Percentiles rank a stretch among this genome's conserved stretches.
These are phyloP conservation scores for Lutjanus argentimaculatus DNA, from an alignment of 2,797 vertebrate species.

Conservation along the genomic window DNA sequence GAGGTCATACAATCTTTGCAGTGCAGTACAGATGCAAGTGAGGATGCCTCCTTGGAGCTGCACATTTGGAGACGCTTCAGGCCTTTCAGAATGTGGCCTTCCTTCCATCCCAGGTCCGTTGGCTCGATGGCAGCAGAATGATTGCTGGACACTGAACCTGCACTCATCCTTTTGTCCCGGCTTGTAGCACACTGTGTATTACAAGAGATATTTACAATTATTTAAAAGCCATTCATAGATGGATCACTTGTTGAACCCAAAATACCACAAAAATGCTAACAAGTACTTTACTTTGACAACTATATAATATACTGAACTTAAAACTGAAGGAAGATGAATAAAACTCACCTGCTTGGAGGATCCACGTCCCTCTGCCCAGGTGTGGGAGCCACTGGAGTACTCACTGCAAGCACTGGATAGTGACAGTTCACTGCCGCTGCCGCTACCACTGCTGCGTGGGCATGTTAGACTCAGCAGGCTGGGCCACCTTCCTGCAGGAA, in stretches of 20 bases:
- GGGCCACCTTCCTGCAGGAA: slow-evolving; percentile 86
- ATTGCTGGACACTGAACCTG: slow-evolving; percentile 89
- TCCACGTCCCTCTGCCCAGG: slow-evolving; percentile 91
- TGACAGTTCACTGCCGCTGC: slow-evolving; percentile 91
- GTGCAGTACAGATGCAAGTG: slow-evolving; percentile 86
- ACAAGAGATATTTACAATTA: slow-evolving; percentile 39
- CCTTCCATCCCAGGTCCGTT: slow-evolving; percentile 90
- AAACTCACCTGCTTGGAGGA: slow-evolving; percentile 87
- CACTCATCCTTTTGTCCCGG: slow-evolving; percentile 91
- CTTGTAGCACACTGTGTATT: slow-evolving; percentile 84
- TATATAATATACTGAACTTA: neutral
- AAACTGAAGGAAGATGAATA: neutral
- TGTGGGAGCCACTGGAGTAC: slow-evolving; percentile 91
- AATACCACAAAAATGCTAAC: neutral
- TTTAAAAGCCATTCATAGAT: neutral
- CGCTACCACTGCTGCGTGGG: slow-evolving; percentile 89
- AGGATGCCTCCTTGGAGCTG: slow-evolving; percentile 86
- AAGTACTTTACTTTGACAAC: neutral
- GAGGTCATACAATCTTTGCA: slow-evolving; percentile 95
- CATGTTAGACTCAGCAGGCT: slow-evolving; percentile 87
- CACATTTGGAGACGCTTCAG: slow-evolving; percentile 90
- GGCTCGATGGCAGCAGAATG: slow-evolving; percentile 87
- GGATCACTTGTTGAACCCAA: neutral
- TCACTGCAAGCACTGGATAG: slow-evolving; percentile 92
- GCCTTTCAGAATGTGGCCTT: slow-evolving; percentile 92